Evolutionary conservation across 2,888 invertebrate genomes (phyloP).

Genomic region (Trypoxylon attenuatum): DNA sequence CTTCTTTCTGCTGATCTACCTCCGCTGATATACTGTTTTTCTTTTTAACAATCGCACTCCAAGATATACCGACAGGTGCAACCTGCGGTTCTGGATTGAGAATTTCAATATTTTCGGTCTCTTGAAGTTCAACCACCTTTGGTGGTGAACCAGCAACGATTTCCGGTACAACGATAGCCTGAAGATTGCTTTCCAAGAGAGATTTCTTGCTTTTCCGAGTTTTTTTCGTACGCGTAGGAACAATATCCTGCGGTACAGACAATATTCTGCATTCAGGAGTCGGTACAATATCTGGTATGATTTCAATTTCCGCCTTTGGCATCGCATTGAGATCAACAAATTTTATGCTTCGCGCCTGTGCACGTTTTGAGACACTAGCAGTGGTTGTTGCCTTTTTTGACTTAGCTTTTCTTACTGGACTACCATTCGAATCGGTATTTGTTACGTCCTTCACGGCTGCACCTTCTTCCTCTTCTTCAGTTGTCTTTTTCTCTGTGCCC

Average conservation of each 20-base stretch:
- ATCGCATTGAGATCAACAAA: slow-evolving; percentile 68
- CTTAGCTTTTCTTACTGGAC: slow-evolving; percentile 30
- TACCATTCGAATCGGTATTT: slow-evolving; percentile 6
- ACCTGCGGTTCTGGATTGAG: background rate
- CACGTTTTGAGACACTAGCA: slow-evolving; percentile 16
- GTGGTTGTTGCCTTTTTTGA: slow-evolving; percentile 8
- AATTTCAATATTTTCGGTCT: background rate
- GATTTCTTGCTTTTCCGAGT: slow-evolving; percentile 52
- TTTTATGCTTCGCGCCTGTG: slow-evolving; percentile 47
- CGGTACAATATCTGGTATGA: slow-evolving; percentile 15
- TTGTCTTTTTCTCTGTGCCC: slow-evolving; percentile 41
- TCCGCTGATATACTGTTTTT: slow-evolving; percentile 25
- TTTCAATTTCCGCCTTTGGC: slow-evolving; percentile 61
- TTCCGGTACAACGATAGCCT: slow-evolving; percentile 5
- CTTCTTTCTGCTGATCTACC: slow-evolving; percentile 27
- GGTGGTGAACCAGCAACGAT: background rate
- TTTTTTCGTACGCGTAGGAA: slow-evolving; percentile 49
- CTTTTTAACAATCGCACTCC: slow-evolving; percentile 59
- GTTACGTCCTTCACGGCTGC: slow-evolving; percentile 31
- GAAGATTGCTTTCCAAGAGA: slow-evolving; percentile 27
- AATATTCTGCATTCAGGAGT: slow-evolving; percentile 63
- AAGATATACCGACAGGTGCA: slow-evolving; percentile 28
- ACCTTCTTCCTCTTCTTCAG: slow-evolving; percentile 40
- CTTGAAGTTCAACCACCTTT: slow-evolving; percentile 19
- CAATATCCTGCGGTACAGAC: slow-evolving; percentile 34